Evolutionary conservation across 2,888 invertebrate genomes (phyloP).

Genomic region (Daptonema setosum): DNA sequence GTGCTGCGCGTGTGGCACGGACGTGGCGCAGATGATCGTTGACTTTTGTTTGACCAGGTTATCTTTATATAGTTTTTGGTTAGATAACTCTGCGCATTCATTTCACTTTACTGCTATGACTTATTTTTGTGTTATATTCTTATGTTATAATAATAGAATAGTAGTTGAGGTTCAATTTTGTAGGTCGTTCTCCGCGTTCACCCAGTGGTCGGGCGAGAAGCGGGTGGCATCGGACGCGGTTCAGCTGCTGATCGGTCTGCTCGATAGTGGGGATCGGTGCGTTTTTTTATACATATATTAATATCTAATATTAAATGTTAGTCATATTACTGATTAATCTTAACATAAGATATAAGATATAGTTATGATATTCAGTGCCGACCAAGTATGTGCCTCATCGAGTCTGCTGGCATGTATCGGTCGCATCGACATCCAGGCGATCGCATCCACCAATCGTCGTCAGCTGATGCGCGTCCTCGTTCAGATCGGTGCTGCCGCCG

Average conservation of each 20-base stretch:
- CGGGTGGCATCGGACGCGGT: slow-evolving; percentile 13
- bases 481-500: slow-evolving; percentile 26
- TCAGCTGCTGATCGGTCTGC: slow-evolving; percentile 37
- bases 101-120: no score
- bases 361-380: not conserved
- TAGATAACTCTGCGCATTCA: no score
- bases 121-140: no score
- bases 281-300: no score
- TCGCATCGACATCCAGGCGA: slow-evolving; percentile 14
- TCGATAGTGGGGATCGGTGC: slow-evolving; percentile 37
- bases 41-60: slow-evolving; percentile 41
- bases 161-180: not conserved
- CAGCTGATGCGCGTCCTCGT: slow-evolving; percentile 52
- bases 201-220: slow-evolving; percentile 32
- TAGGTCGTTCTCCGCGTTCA: slow-evolving; percentile 40
- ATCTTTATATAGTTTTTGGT: no score
- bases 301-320: no score
- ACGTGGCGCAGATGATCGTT: slow-evolving; percentile 11
- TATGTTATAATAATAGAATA: not conserved
- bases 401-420: slow-evolving; percentile 7
- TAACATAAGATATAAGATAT: not conserved
- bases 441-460: slow-evolving; percentile 41
- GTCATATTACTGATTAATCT: not conserved
- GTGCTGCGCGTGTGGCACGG: slow-evolving; percentile 5
- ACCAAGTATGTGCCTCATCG: not conserved